phyloP scores from a whole-genome alignment of 1,140 invertebrate genomes.

The Drosophila arawakana region DNA sequence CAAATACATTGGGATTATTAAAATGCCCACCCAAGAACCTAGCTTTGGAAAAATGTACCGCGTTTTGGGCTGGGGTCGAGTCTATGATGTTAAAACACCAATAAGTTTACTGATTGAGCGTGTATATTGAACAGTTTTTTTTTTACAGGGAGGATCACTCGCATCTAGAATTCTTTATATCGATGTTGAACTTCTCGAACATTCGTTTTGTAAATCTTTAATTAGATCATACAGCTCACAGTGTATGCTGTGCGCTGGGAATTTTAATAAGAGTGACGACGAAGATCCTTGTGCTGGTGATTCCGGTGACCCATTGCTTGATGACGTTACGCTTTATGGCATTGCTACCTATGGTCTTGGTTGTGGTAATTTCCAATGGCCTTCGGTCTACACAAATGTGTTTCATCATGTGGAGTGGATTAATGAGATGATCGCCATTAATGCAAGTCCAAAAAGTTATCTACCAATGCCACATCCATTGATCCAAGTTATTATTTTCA shows the following conservation, averaged over 20 bases:
- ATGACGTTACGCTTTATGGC: conserved; percentile 16
- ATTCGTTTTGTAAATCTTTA: too few species aligned
- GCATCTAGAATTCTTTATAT: too few species aligned
- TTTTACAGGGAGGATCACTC: background rate
- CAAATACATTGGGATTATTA: conserved; percentile 26
- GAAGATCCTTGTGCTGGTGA: conserved; percentile 57
- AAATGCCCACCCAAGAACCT: conserved; percentile 34
- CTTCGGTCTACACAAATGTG: conserved; percentile 24
- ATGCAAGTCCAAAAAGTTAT: too few species aligned
- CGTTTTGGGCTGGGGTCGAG: conserved; percentile 7
- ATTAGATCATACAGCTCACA: background rate
- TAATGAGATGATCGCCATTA: background rate
- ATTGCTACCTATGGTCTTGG: conserved; percentile 32
- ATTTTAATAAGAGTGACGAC: background rate
- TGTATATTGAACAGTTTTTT: too few species aligned
- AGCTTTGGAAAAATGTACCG: background rate
- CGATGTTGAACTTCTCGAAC: too few species aligned
- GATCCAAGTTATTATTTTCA: too few species aligned
- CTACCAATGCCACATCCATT: too few species aligned
- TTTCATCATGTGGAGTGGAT: conserved; percentile 34
- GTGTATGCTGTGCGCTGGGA: conserved; percentile 5
- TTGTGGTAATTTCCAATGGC: background rate
- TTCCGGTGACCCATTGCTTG: conserved; percentile 38
- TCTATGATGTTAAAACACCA: background rate
- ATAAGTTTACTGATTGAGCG: too few species aligned